Conservation (phyloP, 2,113 vertebrate genomes). For the Alligator mississippiensis region DNA sequence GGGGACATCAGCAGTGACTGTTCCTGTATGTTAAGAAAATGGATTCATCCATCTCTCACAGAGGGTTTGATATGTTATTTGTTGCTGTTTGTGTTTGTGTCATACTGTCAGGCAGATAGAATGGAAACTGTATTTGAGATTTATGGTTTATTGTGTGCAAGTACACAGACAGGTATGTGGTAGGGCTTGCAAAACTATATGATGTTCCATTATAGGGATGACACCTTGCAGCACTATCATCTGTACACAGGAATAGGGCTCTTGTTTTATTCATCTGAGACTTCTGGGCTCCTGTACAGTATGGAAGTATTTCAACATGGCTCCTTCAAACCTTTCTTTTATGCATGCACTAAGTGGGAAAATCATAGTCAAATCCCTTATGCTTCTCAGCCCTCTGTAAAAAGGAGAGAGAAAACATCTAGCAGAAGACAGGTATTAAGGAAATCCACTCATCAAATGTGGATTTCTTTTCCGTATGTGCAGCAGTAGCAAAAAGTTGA, state of each 20-base stretch:
- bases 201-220: no score
- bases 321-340: not conserved
- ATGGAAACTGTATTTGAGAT: not conserved
- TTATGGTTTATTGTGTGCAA: not conserved
- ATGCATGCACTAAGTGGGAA: not conserved
- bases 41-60: not conserved
- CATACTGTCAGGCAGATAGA: not conserved
- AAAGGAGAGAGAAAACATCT: not conserved
- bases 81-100: not conserved
- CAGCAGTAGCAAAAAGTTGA: not conserved
- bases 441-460: not conserved
- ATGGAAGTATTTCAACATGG: not conserved
- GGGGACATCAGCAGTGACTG: not conserved
- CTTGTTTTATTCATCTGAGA: not conserved
- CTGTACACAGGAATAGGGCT: not conserved
- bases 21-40: not conserved
- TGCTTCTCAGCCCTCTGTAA: not conserved
- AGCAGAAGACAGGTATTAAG: not conserved
- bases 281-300: not conserved
- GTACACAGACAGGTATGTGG: not conserved
- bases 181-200: not conserved
- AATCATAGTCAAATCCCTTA: not conserved
- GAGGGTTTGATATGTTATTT: constrained; percentile 5
- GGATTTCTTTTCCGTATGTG: not conserved
- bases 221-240: no score